A percentile compares a stretch with the other conserved stretches of the same genome.
phyloP scores from a whole-genome alignment of 1,140 invertebrate genomes.

The Macrobrachium nipponense region DNA sequence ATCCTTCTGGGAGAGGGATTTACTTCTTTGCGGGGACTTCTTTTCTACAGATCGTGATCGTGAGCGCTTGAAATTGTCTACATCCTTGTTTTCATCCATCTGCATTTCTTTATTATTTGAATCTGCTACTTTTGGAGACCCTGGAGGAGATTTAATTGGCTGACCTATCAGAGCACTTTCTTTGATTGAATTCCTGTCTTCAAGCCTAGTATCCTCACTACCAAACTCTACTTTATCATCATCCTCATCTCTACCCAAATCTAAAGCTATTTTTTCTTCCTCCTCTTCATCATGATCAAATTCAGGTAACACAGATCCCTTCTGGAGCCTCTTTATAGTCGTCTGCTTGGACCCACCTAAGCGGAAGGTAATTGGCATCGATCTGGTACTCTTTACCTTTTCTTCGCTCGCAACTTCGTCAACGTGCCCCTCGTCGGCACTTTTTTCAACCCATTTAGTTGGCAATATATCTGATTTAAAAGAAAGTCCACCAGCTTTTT shows the following conservation, averaged over 20 bases:
- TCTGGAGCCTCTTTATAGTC: conserved; percentile 9
- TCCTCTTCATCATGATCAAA: conserved; percentile 40
- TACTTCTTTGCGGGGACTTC: conserved; percentile 19
- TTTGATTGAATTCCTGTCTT: no score
- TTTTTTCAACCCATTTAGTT: conserved; percentile 25
- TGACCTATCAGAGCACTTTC: neutral
- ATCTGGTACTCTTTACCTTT: conserved; percentile 10
- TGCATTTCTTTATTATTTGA: neutral
- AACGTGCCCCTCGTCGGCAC: neutral
- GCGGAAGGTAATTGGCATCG: conserved; percentile 42
- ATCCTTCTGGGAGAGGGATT: conserved; percentile 11
- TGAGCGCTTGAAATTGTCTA: no score
- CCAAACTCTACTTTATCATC: neutral
- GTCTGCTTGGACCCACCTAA: conserved; percentile 32
- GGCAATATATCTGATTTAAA: neutral
- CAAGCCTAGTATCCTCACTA: no score
- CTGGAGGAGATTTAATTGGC: neutral
- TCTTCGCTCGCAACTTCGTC: conserved; percentile 9
- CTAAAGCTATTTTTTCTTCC: conserved; percentile 6
- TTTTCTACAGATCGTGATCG: neutral
- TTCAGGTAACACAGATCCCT: conserved; percentile 7
- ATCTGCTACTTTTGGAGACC: neutral
- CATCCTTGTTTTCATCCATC: neutral
- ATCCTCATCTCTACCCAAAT: neutral
- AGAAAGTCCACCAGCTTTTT: neutral